These are phyloP conservation scores for Chionoecetes opilio DNA, from an alignment of 1,140 invertebrate species.

Conservation along the genomic window DNA sequence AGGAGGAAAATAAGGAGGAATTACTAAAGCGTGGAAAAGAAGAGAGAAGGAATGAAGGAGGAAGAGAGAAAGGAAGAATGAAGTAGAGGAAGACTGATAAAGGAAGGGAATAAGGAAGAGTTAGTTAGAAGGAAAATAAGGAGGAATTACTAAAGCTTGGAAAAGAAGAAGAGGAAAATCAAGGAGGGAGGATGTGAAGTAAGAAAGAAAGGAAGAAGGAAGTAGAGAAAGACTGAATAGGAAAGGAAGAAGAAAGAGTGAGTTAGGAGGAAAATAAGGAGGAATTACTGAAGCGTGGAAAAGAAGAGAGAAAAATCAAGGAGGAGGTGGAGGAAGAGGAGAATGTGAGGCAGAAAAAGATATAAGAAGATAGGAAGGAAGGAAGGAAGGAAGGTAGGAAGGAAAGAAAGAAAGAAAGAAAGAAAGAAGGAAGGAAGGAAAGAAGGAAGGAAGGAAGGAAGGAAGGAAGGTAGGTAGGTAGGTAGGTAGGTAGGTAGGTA, in stretches of 20 bases:
- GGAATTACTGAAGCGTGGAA: neutral
- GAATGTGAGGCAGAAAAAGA: neutral
- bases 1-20: neutral
- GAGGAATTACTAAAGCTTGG: neutral
- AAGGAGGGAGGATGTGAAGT: neutral
- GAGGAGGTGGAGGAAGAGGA: neutral
- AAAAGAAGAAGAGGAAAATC: neutral
- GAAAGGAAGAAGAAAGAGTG: neutral
- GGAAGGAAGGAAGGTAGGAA: neutral
- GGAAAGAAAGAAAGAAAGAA: neutral
- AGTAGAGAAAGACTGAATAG: neutral
- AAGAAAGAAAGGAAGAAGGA: neutral
- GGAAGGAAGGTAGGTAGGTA: too few relatives aligned
- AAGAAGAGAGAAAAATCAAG: neutral
- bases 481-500: too few relatives aligned
- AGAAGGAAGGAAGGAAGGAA: too few relatives aligned
- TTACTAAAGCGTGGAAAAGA: too few relatives aligned
- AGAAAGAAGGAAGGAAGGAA: neutral
- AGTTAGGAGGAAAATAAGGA: neutral
- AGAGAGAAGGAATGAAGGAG: too few relatives aligned
- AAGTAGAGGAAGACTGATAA: neutral
- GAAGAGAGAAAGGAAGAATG: neutral
- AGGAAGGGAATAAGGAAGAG: neutral
- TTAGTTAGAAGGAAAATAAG: neutral
- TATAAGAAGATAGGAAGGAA: neutral